These are phyloP conservation scores for Hydroisotoma schaefferi DNA, from an alignment of 2,888 invertebrate genomes.

Conservation along the genomic window DNA sequence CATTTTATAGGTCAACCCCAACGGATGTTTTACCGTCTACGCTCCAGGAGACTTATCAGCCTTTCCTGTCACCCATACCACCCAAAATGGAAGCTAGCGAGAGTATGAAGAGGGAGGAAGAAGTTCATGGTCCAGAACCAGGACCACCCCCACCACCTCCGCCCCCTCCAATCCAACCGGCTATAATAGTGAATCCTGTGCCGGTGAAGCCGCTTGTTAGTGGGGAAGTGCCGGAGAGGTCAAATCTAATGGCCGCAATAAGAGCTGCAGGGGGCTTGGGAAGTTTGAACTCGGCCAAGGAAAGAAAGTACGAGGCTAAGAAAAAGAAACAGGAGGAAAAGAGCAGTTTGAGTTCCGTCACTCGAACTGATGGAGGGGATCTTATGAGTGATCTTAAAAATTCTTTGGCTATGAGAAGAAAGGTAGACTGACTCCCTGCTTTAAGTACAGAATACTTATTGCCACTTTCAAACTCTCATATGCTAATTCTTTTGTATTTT, in stretches of 20 bases:
- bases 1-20: too few species aligned
- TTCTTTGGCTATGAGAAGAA: conserved; percentile 45
- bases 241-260: conserved; percentile 48
- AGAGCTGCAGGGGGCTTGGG: conserved; percentile 47
- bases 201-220: neutral
- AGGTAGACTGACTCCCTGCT: too few species aligned
- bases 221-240: conserved; percentile 29
- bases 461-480: too few species aligned
- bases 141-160: conserved; percentile 43
- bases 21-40: too few species aligned
- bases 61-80: too few species aligned
- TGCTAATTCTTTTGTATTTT: too few species aligned
- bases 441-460: too few species aligned
- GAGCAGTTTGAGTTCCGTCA: conserved; percentile 23
- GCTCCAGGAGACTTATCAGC: too few species aligned
- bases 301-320: conserved; percentile 43
- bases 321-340: conserved; percentile 46
- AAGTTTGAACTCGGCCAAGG: conserved; percentile 42
- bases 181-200: conserved; percentile 5
- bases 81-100: neutral
- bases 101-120: neutral
- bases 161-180: conserved; percentile 26
- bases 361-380: conserved; percentile 28
- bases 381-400: conserved; percentile 48
- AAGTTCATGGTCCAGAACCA: neutral